Percentiles rank a stretch among this genome's conserved stretches.
phyloP scores from a whole-genome alignment of 2,113 vertebrate genomes.

The Haemorhous mexicanus region DNA sequence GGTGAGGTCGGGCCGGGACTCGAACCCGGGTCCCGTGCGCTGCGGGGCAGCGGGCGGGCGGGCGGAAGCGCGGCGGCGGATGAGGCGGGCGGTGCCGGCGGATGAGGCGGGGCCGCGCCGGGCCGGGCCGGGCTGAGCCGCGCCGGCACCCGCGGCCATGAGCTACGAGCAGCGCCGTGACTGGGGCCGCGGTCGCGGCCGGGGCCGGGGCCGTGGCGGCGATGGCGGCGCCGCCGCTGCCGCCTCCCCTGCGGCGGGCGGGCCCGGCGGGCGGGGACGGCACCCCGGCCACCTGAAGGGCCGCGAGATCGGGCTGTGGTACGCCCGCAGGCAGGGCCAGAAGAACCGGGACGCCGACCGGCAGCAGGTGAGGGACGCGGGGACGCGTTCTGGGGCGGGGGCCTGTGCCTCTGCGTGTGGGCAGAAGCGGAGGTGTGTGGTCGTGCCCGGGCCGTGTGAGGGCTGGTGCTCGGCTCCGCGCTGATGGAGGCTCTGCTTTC shows the following conservation, averaged over 20 bases:
- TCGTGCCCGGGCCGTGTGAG: no score
- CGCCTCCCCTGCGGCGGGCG: background rate
- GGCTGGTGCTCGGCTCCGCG: no score
- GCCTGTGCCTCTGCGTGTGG: fast-evolving
- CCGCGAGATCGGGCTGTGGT: slow-evolving; percentile 95
- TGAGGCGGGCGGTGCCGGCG: background rate
- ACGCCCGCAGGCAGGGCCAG: slow-evolving; percentile 86
- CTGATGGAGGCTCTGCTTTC: fast-evolving
- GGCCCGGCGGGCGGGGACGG: slow-evolving; percentile 72
- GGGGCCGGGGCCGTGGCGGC: slow-evolving; percentile 46
- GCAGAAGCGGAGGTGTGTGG: fast-evolving
- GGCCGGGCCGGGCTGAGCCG: background rate
- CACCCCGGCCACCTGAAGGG: slow-evolving; percentile 90
- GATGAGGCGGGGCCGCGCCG: background rate
- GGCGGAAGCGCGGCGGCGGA: background rate
- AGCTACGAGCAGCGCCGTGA: slow-evolving; percentile 79
- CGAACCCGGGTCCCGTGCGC: background rate
- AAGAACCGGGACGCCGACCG: slow-evolving; percentile 86
- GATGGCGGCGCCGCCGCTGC: background rate
- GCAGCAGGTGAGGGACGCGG: slow-evolving; percentile 78
- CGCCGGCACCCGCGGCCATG: slow-evolving; percentile 66
- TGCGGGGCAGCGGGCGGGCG: background rate
- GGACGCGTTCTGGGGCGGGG: fast-evolving
- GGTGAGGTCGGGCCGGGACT: no score
- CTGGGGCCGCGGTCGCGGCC: slow-evolving; percentile 50